A percentile compares a stretch with the other conserved stretches of the same genome.
Conservation (phyloP, 2,888 invertebrate genomes). For the Eutolmus rufibarbis region DNA sequence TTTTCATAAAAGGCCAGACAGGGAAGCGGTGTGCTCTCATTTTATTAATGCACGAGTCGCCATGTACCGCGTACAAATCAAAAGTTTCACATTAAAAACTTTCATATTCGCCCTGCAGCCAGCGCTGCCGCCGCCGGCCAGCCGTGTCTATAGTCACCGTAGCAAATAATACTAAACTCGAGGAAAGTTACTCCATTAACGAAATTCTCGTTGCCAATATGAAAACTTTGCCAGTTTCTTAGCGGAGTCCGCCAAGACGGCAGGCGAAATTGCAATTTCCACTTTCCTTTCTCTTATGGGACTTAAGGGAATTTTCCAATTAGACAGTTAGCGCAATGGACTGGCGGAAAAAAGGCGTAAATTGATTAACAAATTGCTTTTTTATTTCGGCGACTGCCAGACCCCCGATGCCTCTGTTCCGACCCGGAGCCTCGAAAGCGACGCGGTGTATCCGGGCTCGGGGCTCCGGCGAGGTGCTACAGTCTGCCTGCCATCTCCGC, state of each 20-base stretch:
- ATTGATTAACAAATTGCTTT: constrained; percentile 47
- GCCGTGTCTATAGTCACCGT: constrained; percentile 2
- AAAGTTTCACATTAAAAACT: constrained; percentile 47
- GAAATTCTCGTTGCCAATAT: constrained; percentile 47
- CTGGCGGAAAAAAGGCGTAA: constrained; percentile 42
- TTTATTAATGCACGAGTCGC: constrained; percentile 47
- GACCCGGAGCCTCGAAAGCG: background rate
- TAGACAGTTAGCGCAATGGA: constrained; percentile 46
- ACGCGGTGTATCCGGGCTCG: background rate
- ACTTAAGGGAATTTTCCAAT: constrained; percentile 47
- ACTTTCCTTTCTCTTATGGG: constrained; percentile 42
- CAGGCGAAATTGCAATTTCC: constrained; percentile 47
- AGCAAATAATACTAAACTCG: constrained; percentile 43
- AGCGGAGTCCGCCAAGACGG: constrained; percentile 34
- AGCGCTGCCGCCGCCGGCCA: background rate
- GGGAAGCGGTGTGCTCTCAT: constrained; percentile 35
- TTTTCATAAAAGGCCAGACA: background rate
- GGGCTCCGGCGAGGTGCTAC: background rate
- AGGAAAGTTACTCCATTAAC: constrained; percentile 46
- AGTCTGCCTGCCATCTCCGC: constrained; percentile 38
- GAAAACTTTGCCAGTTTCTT: constrained; percentile 44
- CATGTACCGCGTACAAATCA: constrained; percentile 46
- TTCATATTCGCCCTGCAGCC: constrained; percentile 37
- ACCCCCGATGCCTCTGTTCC: background rate
- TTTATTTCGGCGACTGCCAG: constrained; percentile 40